These are phyloP conservation scores for Syncerus caffer DNA, from an alignment of 2,797 vertebrate genomes.

Conservation along the genomic window DNA sequence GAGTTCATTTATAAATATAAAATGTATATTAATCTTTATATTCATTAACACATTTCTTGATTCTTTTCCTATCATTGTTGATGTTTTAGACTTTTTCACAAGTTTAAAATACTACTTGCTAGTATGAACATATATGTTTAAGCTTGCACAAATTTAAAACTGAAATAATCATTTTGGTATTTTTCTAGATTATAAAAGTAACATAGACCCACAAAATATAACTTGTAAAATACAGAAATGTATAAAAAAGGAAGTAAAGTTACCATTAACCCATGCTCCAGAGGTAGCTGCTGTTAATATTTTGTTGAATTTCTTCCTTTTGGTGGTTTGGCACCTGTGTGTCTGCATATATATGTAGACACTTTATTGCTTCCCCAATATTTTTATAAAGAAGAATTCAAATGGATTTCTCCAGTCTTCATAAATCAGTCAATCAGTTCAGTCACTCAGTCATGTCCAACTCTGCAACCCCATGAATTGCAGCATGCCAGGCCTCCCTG, in stretches of 20 bases:
- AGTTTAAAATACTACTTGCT: neutral
- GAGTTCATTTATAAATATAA: neutral
- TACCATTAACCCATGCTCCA: neutral
- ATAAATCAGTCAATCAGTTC: neutral
- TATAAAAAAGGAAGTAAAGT: neutral
- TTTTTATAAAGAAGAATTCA: neutral
- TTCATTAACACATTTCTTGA: neutral
- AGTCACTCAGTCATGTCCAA: too few species aligned
- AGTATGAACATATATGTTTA: neutral
- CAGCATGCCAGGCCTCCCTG: too few species aligned
- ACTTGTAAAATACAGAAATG: neutral
- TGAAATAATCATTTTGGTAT: neutral
- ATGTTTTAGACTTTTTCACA: neutral
- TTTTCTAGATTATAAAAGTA: slow-evolving; percentile 2
- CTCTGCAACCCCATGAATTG: too few species aligned
- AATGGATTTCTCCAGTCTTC: neutral
- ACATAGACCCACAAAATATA: neutral
- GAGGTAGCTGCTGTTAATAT: neutral
- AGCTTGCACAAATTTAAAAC: slow-evolving; percentile 13
- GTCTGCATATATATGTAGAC: neutral
- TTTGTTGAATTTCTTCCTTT: neutral
- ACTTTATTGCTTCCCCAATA: neutral
- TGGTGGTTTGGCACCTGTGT: neutral
- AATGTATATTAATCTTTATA: neutral
- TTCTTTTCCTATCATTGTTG: neutral